These are phyloP conservation scores for Tipula confusa DNA, from an alignment of 2,888 invertebrate species.

Conservation along the genomic window DNA sequence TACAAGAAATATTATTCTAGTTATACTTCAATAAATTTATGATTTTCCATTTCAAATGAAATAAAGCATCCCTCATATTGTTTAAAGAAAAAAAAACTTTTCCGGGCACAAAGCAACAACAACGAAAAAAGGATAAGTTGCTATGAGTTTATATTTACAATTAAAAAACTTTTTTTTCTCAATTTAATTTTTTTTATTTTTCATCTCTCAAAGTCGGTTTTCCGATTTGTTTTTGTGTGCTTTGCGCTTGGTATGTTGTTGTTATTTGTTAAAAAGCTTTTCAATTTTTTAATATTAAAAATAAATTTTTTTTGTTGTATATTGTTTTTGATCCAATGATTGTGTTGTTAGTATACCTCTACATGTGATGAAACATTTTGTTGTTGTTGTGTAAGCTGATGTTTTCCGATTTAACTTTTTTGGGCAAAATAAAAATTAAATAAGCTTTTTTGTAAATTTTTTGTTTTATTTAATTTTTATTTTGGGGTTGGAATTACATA, in stretches of 20 bases:
- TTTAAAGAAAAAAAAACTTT: background rate
- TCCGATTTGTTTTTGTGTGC: background rate
- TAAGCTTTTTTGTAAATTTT: background rate
- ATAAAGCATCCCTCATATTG: background rate
- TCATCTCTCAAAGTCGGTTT: background rate
- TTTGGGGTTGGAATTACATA: background rate
- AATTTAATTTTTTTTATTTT: too few relatives aligned
- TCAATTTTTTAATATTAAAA: background rate
- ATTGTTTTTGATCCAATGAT: background rate
- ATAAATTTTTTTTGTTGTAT: background rate
- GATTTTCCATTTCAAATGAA: background rate
- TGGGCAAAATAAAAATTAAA: constrained; percentile 9
- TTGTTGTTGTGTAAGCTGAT: background rate
- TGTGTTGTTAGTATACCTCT: background rate
- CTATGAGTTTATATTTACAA: background rate
- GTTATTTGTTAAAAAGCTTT: background rate
- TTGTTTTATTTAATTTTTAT: background rate
- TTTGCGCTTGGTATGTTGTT: too few relatives aligned
- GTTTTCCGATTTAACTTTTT: constrained; percentile 13
- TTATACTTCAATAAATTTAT: constrained; percentile 9
- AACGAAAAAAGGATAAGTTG: background rate
- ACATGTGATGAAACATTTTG: background rate
- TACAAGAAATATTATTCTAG: background rate
- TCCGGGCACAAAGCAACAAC: background rate
- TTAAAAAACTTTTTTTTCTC: background rate